Conservation (phyloP, 2,797 vertebrate species). For the Onychomys leucogaster region DNA sequence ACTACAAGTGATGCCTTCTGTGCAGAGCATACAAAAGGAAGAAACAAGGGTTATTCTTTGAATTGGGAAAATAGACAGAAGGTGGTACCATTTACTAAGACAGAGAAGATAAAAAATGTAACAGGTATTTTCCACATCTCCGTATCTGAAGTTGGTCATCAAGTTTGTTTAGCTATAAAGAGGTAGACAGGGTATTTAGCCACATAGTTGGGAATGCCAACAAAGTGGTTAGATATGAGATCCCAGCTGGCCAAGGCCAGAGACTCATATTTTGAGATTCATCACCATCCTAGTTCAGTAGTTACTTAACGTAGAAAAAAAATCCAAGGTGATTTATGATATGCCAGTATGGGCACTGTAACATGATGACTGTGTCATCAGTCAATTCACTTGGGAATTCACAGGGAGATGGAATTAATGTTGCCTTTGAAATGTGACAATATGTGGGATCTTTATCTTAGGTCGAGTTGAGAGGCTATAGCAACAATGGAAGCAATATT, state of each 20-base stretch:
- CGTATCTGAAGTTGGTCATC: not conserved
- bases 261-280: not conserved
- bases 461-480: not conserved
- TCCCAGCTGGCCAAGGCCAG: not conserved
- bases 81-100: not conserved
- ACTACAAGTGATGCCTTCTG: not conserved
- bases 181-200: not conserved
- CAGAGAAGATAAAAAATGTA: not conserved
- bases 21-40: not conserved
- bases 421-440: not conserved
- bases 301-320: not conserved
- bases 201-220: not conserved
- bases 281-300: not conserved
- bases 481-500: not conserved
- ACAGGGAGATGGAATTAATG: not conserved
- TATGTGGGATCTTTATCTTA: not conserved
- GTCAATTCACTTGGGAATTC: not conserved
- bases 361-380: not conserved
- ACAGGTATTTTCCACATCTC: not conserved
- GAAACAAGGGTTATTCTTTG: not conserved
- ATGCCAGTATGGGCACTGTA: not conserved
- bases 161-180: not conserved
- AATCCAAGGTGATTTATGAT: not conserved
- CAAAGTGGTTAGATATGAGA: not conserved
- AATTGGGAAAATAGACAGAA: not conserved